Evolutionary conservation across 2,113 vertebrate species (phyloP), one percentile per base, ranked within the genome.

Genomic region (Xerus inauris): DNA sequence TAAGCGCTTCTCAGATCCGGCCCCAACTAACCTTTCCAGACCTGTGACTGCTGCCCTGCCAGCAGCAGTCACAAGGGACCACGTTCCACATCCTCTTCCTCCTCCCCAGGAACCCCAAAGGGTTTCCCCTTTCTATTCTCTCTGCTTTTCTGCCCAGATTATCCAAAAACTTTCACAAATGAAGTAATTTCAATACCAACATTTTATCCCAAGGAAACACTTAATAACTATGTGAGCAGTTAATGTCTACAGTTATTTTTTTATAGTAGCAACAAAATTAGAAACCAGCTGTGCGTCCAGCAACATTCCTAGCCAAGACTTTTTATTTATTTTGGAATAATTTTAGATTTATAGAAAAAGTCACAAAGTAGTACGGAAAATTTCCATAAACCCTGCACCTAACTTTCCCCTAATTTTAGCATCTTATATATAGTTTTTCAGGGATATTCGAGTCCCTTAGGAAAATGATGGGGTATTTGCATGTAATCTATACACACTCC

Each of bases 301-400:
- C 14, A 35, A 45, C 20, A 45, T 64, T 85, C 42, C 54, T 49
- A 87, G 26, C 69, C 89, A 87, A 81, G 76, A 69, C 65, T 30
- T 8, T 49, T 85, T 28, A 12, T 87, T 80, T 57, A 71, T 54
- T 76, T 76, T 72, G 49, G 72, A 81, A 85, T 75, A n/a, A 79
- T 26, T 72, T 87, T 91, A 87, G 45, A 71, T 64, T 90, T 91
- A 65, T 10, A 65, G 76, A 88, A 75, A 57, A 88, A 75, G 10
- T 85, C 16, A 22, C 72, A 59, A 51, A 67, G 72, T 30, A 73
- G 19, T 30, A 30, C 17, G 30, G 24, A 47, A 57, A 65, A 17
- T 67, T 87, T 83, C 54, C n/a, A 5, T 59, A 14, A 35, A 20
- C 10, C 11, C 49, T 49, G 47, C 13, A 40, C 57, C 28, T 54